Conservation (phyloP, 2,888 invertebrate species). For the Chymomyza fuscimana region DNA sequence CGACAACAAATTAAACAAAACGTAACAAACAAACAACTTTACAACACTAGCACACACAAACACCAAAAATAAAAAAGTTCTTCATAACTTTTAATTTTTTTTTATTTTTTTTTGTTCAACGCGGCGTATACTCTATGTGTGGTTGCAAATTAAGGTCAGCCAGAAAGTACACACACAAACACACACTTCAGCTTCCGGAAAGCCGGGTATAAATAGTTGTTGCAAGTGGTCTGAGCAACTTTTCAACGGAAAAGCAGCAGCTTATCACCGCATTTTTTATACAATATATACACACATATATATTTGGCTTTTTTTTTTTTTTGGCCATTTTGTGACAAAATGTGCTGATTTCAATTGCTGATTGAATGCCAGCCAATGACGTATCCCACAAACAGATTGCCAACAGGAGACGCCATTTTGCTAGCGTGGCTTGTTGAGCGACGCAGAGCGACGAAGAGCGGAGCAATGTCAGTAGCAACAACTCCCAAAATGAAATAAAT, state of each 20-base stretch:
- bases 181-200: too few relatives aligned
- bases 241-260: background rate
- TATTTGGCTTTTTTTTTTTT: too few relatives aligned
- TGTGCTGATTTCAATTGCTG: conserved; percentile 40
- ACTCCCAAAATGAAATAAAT: conserved; percentile 39
- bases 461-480: background rate
- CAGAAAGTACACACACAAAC: background rate
- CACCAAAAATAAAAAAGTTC: conserved; percentile 40
- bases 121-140: conserved; percentile 25
- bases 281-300: too few relatives aligned
- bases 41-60: background rate
- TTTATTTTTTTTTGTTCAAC: conserved; percentile 4
- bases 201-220: background rate
- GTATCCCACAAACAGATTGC: background rate
- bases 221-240: background rate
- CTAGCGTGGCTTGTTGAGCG: background rate
- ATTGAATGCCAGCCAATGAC: conserved; percentile 10
- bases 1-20: conserved; percentile 17
- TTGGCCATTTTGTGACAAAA: conserved; percentile 12
- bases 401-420: background rate
- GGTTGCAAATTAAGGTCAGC: background rate
- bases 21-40: conserved; percentile 24
- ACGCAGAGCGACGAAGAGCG: background rate
- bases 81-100: conserved; percentile 36
- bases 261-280: background rate